Base-by-base conservation (phyloP, 2,113 vertebrate genomes). In the Eudyptes chrysolophus region DNA sequence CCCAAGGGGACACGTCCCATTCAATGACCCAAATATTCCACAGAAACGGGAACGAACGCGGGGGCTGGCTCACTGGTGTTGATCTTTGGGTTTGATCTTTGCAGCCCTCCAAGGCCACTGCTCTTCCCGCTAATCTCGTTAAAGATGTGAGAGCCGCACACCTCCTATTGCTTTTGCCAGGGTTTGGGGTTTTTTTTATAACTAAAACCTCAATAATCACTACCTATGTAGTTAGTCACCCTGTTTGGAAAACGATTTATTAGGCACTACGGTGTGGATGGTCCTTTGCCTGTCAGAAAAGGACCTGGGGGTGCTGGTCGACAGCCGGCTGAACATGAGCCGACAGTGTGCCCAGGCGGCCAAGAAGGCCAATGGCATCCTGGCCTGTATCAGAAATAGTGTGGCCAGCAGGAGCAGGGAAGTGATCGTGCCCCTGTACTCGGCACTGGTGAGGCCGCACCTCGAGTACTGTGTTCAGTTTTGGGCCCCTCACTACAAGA, bases 51-150 rank as follows among this genome's bases (percentile, higher is more conserved):
- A 95, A 81, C 61, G 36, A 80, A 61, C 27, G 44, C 7, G 34
- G 75, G 78, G 76, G 42, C 89, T 95, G 86, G 72, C 58, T 58
- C 55, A 19, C 24, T 5, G 7, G 58, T 68, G 40, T 42, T 42
- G 42, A 42, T 42, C 36, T 21, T 8, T 29, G 46, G 48, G 55
- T 95, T 97, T 66, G 80, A 80, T 90, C 89, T 83, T 55, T 81
- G 91, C 85, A 66, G 46, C 55, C 76, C 68, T 83, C 89, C 86
- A 83, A 88, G 82, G 81, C 79, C 49, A 11, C 84, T 68, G 80
- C 64, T 77, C 51, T 96, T 96, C 92, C 83, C 88, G 57, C 84
- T 97, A 84, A 95, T 97, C 95, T 87, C 79, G 26, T 96, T 96
- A 84, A 90, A 95, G 89, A 27, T 2, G 1, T 11, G 42, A 48